Evolutionary conservation across 2,888 invertebrate genomes (phyloP).

Genomic region (Parnassius smintheus): DNA sequence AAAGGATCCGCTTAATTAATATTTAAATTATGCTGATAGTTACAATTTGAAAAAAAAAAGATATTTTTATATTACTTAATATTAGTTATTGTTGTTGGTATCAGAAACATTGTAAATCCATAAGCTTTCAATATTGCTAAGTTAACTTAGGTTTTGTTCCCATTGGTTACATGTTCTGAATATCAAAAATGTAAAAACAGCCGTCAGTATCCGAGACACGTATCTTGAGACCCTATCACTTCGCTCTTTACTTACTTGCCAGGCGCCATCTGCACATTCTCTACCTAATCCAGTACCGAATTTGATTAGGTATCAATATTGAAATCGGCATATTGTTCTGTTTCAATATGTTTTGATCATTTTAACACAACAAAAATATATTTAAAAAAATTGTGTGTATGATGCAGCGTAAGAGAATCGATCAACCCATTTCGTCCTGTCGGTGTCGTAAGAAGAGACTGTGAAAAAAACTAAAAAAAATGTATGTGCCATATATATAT

Average conservation of each 20-base stretch:
- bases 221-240: constrained; percentile 79
- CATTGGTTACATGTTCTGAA: constrained; percentile 76
- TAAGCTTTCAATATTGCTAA: constrained; percentile 79
- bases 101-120: constrained; percentile 73
- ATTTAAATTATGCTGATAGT: too few species aligned
- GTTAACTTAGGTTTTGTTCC: constrained; percentile 79
- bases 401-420: too few species aligned
- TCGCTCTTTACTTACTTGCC: constrained; percentile 77
- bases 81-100: constrained; percentile 56
- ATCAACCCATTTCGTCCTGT: too few species aligned
- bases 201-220: constrained; percentile 77
- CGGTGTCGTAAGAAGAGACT: too few species aligned
- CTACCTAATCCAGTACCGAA: constrained; percentile 74
- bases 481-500: too few species aligned
- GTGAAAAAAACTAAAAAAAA: too few species aligned
- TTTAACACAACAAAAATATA: too few species aligned
- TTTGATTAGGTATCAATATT: constrained; percentile 73
- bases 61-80: constrained; percentile 10
- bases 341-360: constrained; percentile 3
- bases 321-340: constrained; percentile 43
- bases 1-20: too few species aligned
- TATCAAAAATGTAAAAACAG: constrained; percentile 78
- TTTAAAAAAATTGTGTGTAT: too few species aligned
- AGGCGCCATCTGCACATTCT: constrained; percentile 77
- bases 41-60: not conserved